Percentiles rank a stretch among this genome's conserved stretches.
phyloP scores from a whole-genome alignment of 2,797 vertebrate species.

The Propithecus deckenii region DNA sequence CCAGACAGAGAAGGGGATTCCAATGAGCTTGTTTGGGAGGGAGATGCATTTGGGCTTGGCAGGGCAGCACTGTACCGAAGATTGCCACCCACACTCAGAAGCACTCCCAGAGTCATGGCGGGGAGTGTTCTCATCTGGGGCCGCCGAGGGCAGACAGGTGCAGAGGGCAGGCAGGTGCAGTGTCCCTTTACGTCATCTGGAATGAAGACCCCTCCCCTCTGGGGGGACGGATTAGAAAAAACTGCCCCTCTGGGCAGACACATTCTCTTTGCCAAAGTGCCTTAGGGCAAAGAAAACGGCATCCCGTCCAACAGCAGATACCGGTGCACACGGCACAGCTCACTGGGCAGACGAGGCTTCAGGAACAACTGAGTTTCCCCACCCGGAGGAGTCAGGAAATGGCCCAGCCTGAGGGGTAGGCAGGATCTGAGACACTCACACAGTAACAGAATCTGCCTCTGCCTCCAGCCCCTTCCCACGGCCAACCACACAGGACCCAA shows the following conservation, averaged over 20 bases:
- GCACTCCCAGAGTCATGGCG: fast-evolving
- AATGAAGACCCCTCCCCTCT: not conserved
- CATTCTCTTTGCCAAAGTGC: not conserved
- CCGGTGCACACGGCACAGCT: fast-evolving
- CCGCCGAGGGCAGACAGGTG: not conserved
- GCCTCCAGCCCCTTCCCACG: not conserved
- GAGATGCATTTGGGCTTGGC: not conserved
- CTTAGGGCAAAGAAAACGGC: not conserved
- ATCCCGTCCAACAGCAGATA: not conserved
- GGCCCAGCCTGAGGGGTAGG: not conserved
- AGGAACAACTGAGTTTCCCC: not conserved
- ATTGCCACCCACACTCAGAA: too few species aligned
- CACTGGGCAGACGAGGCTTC: not conserved
- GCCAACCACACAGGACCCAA: not conserved
- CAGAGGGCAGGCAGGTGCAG: too few species aligned
- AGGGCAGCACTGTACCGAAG: not conserved
- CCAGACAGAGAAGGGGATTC: not conserved
- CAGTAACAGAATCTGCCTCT: not conserved
- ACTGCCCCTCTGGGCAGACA: not conserved
- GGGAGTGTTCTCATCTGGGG: not conserved
- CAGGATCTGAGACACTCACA: not conserved
- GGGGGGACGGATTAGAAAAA: not conserved
- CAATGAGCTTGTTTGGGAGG: not conserved
- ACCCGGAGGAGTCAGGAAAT: not conserved
- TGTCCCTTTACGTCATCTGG: not conserved